Conservation (phyloP, 2,888 invertebrate species). For the Stenotaenia linearis region DNA sequence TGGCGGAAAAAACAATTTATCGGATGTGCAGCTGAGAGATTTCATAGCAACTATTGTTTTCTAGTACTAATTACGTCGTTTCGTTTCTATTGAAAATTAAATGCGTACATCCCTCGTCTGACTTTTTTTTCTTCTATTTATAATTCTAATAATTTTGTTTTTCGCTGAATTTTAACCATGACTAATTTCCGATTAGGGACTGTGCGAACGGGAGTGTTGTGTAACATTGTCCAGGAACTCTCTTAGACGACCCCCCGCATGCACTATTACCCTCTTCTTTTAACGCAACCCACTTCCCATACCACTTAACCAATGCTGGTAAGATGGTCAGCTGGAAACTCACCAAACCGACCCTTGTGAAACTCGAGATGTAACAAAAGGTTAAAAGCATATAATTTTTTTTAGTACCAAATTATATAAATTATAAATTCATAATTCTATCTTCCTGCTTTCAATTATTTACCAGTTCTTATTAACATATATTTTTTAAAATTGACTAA, state of each 20-base stretch:
- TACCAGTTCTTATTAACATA: background rate
- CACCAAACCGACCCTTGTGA: too few species aligned
- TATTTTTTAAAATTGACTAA: background rate
- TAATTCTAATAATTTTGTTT: background rate
- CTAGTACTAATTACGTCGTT: background rate
- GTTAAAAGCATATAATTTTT: too few species aligned
- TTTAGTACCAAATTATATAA: too few species aligned
- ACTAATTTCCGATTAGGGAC: background rate
- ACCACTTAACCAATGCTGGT: background rate
- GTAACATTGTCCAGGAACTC: background rate
- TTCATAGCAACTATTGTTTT: background rate
- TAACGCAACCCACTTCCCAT: background rate
- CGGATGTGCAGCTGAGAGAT: conserved; percentile 2
- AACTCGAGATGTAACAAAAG: too few species aligned
- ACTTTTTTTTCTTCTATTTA: too few species aligned
- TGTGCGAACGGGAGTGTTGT: background rate
- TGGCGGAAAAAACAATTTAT: background rate
- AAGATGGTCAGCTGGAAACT: background rate
- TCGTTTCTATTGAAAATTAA: background rate
- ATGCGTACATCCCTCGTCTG: background rate
- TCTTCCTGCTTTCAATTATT: background rate
- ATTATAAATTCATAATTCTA: too few species aligned
- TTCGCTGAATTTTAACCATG: background rate
- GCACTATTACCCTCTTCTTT: background rate
- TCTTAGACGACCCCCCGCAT: background rate